Evolutionary conservation across 1,140 invertebrate species (phyloP).

Genomic region (Scaptomyza graminum): DNA sequence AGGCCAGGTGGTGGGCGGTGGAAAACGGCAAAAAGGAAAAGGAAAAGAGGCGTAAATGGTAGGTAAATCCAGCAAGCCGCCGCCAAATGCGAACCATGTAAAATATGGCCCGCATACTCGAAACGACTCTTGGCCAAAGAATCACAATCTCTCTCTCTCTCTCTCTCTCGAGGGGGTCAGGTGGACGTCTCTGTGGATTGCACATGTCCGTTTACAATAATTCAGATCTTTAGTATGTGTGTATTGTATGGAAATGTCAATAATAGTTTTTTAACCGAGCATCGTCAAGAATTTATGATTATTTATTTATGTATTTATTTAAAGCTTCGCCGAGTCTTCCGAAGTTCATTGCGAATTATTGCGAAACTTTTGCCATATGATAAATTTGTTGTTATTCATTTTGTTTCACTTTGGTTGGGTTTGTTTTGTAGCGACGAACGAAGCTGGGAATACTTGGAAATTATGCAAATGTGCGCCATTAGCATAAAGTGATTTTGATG

Average conservation of each 20-base stretch:
- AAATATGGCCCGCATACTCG: conserved; percentile 25
- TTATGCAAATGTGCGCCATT: conserved; percentile 76
- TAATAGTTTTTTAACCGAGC: conserved; percentile 66
- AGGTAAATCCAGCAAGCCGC: too few species aligned
- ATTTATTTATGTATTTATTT: conserved; percentile 55
- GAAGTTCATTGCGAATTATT: conserved; percentile 36
- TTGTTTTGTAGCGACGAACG: not conserved
- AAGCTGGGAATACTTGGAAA: conserved; percentile 50
- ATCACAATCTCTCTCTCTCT: too few species aligned
- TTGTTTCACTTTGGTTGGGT: conserved; percentile 15
- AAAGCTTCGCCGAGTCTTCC: conserved; percentile 33
- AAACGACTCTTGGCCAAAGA: too few species aligned
- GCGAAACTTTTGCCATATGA: conserved; percentile 51
- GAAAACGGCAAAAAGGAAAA: not conserved
- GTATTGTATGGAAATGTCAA: conserved; percentile 66
- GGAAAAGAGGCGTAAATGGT: not conserved
- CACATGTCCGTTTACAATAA: conserved; percentile 77
- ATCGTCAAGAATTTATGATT: conserved; percentile 48
- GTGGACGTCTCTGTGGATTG: conserved; percentile 19
- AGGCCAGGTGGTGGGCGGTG: not conserved
- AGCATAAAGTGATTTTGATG: conserved; percentile 81
- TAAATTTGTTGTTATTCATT: conserved; percentile 27
- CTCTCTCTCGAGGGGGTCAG: too few species aligned
- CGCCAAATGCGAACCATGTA: conserved; percentile 12
- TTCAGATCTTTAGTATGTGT: conserved; percentile 46